Evolutionary conservation across 2,888 invertebrate genomes (phyloP).

Genomic region (Leistus spinibarbis): DNA sequence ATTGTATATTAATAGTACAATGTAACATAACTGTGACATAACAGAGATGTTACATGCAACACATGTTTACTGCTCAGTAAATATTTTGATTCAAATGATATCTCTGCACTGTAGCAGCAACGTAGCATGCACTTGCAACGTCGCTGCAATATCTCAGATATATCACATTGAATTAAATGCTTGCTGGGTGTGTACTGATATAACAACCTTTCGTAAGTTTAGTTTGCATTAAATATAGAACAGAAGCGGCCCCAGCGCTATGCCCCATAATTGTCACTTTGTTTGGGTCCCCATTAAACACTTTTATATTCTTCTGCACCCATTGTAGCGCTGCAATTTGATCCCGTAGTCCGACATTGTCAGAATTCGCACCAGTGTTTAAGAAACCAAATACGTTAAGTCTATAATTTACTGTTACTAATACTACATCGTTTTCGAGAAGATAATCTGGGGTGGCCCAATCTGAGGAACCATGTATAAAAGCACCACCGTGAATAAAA

Average conservation of each 20-base stretch:
- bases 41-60: background rate
- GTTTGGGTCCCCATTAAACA: conserved; percentile 11
- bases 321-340: conserved; percentile 54
- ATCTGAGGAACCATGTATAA: conserved; percentile 9
- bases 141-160: too few relatives aligned
- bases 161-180: too few relatives aligned
- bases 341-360: conserved; percentile 57
- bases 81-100: too few relatives aligned
- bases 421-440: conserved; percentile 14
- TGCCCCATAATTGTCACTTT: conserved; percentile 56
- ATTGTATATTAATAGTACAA: background rate
- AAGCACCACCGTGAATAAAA: conserved; percentile 16
- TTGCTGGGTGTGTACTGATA: too few relatives aligned
- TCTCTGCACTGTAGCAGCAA: too few relatives aligned
- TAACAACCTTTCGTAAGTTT: conserved; percentile 53
- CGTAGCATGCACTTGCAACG: too few relatives aligned
- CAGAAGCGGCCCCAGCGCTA: conserved; percentile 56
- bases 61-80: background rate
- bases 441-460: conserved; percentile 14
- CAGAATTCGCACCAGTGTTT: conserved; percentile 52
- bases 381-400: conserved; percentile 45
- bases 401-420: conserved; percentile 20
- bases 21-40: background rate
- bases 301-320: conserved; percentile 25
- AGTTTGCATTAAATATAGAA: conserved; percentile 56